Percentiles rank a stretch among this genome's conserved stretches.
Conservation (phyloP, 2,797 vertebrate species). For the Acipenser transmontanus region DNA sequence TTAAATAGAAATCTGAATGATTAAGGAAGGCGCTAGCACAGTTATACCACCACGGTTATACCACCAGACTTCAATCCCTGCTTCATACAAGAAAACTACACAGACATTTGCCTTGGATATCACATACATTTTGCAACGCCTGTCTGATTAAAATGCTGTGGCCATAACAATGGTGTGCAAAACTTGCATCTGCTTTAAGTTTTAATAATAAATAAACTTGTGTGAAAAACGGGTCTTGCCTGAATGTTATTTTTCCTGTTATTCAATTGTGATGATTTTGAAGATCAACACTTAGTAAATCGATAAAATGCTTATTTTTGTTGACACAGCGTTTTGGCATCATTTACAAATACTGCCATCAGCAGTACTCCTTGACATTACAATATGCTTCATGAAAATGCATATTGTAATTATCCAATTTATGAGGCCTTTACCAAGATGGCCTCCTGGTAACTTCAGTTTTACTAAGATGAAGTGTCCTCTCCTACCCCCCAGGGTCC, state of each 20-base stretch:
- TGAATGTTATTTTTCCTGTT: background rate
- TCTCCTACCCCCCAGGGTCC: no score
- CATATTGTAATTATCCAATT: no score
- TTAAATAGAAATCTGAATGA: constrained; percentile 14
- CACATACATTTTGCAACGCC: constrained; percentile 31
- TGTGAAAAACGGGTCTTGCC: constrained; percentile 61
- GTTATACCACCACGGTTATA: constrained; percentile 34
- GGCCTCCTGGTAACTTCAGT: no score
- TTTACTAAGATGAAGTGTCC: no score
- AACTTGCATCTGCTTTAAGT: constrained; percentile 70
- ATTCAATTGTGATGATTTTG: no score
- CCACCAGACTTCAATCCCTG: constrained; percentile 25
- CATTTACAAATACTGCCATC: no score
- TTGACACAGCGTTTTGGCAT: no score
- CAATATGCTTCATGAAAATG: no score
- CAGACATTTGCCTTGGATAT: constrained; percentile 45
- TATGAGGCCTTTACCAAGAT: no score
- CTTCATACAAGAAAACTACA: constrained; percentile 45
- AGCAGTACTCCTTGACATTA: no score
- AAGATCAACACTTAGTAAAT: no score
- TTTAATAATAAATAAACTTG: constrained; percentile 83
- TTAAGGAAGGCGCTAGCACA: constrained; percentile 32
- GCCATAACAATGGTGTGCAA: constrained; percentile 52
- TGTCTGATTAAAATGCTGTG: constrained; percentile 31
- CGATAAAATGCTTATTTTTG: no score